A percentile compares a stretch with the other conserved stretches of the same genome.
These are phyloP conservation scores for Artibeus lituratus DNA, from an alignment of 2,797 vertebrate species.

Conservation along the genomic window DNA sequence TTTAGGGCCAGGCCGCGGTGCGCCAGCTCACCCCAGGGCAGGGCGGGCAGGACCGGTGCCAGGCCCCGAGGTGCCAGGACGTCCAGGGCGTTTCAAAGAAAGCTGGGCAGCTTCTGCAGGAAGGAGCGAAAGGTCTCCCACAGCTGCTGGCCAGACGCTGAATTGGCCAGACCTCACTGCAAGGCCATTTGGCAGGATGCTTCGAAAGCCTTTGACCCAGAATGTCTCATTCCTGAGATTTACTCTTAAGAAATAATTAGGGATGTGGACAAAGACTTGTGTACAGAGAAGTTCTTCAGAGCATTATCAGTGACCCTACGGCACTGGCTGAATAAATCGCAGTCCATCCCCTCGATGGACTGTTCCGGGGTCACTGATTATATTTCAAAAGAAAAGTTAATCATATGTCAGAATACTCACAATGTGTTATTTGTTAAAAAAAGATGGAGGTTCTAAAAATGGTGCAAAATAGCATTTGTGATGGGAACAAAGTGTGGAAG, in stretches of 20 bases:
- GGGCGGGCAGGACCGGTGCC: neutral
- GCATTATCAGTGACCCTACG: neutral
- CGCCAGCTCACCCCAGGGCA: neutral
- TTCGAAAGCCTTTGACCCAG: neutral
- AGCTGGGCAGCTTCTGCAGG: neutral
- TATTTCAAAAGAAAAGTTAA: neutral
- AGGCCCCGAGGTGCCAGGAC: conserved; percentile 30
- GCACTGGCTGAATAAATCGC: neutral
- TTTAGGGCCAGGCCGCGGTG: neutral
- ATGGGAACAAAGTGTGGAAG: neutral
- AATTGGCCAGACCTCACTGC: neutral
- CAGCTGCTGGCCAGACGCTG: neutral
- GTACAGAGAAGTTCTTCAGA: neutral
- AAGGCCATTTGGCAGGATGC: neutral
- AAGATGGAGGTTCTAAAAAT: neutral
- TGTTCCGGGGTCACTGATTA: neutral
- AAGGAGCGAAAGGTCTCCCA: neutral
- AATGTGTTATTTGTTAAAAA: neutral
- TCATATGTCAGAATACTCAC: neutral
- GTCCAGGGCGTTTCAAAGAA: neutral
- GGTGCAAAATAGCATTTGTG: neutral
- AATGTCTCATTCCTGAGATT: neutral
- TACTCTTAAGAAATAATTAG: neutral
- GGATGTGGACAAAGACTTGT: neutral
- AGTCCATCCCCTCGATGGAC: neutral